Evolutionary conservation across 2,888 invertebrate genomes (phyloP).

Genomic region (Ferrisia virgata): DNA sequence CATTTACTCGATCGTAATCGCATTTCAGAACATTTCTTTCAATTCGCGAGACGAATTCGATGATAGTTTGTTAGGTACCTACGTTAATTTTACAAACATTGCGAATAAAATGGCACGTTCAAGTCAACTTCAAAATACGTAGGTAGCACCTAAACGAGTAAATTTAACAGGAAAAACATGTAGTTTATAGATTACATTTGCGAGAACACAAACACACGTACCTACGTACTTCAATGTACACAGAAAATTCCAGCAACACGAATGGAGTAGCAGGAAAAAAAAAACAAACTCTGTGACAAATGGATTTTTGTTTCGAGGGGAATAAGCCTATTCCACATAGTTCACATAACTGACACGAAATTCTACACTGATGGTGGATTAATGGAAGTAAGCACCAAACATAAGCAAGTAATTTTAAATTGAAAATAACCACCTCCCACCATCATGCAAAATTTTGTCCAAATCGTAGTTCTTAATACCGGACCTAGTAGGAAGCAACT

Average conservation of each 20-base stretch:
- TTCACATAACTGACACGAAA: neutral
- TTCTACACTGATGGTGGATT: too few species aligned
- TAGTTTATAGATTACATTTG: neutral
- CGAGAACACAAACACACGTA: neutral
- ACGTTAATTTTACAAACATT: neutral
- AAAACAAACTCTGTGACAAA: too few species aligned
- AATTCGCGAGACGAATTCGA: neutral
- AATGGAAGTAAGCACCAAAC: too few species aligned
- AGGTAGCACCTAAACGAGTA: too few species aligned
- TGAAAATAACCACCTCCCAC: too few species aligned
- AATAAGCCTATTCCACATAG: neutral
- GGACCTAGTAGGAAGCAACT: too few species aligned
- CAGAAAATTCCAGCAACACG: neutral
- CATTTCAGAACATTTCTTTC: neutral
- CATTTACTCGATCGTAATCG: too few species aligned
- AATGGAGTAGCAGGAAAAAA: neutral
- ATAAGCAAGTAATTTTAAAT: too few species aligned
- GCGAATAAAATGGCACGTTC: neutral
- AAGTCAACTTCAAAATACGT: neutral
- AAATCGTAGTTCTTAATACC: too few species aligned
- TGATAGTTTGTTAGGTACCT: neutral
- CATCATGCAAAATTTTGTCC: too few species aligned
- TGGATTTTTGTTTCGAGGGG: neutral
- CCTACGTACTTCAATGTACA: neutral
- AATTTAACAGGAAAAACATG: neutral